A percentile compares a stretch with the other conserved stretches of the same genome.
Conservation (phyloP, 2,797 vertebrate species). For the Myripristis murdjan region DNA sequence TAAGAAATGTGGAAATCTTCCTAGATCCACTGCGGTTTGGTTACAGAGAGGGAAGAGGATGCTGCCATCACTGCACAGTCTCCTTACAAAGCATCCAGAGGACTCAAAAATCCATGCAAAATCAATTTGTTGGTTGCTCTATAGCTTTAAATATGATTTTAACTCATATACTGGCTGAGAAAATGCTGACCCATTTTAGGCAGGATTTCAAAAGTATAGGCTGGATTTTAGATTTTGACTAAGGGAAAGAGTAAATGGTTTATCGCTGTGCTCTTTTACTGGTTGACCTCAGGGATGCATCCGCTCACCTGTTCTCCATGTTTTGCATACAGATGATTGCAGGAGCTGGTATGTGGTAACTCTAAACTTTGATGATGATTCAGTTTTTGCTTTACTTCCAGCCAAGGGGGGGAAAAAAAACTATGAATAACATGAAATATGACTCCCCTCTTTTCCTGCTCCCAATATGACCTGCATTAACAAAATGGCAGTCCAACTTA, state of each 20-base stretch:
- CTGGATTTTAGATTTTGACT: conserved; percentile 6
- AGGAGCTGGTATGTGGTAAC: too few relatives aligned
- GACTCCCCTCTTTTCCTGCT: too few relatives aligned
- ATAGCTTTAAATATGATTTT: conserved; percentile 28
- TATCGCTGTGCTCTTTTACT: background rate
- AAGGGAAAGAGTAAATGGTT: background rate
- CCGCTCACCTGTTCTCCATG: too few relatives aligned
- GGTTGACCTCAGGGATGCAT: background rate
- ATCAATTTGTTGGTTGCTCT: conserved; percentile 22
- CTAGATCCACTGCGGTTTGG: conserved; percentile 27
- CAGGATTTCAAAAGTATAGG: background rate
- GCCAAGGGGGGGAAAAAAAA: too few relatives aligned
- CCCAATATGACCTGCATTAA: too few relatives aligned
- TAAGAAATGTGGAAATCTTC: background rate
- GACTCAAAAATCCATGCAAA: conserved; percentile 19
- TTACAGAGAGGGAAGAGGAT: conserved; percentile 30
- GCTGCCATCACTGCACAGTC: conserved; percentile 12
- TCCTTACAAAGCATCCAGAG: conserved; percentile 27
- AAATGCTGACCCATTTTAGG: conserved; percentile 29
- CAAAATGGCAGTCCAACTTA: too few relatives aligned
- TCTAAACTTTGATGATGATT: too few relatives aligned
- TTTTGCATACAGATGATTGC: too few relatives aligned
- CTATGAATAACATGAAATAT: too few relatives aligned
- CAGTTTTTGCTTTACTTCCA: too few relatives aligned
- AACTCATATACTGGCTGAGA: conserved; percentile 8